These are phyloP conservation scores for Penaeus vannamei DNA, from an alignment of 1,140 invertebrate genomes.

Conservation along the genomic window DNA sequence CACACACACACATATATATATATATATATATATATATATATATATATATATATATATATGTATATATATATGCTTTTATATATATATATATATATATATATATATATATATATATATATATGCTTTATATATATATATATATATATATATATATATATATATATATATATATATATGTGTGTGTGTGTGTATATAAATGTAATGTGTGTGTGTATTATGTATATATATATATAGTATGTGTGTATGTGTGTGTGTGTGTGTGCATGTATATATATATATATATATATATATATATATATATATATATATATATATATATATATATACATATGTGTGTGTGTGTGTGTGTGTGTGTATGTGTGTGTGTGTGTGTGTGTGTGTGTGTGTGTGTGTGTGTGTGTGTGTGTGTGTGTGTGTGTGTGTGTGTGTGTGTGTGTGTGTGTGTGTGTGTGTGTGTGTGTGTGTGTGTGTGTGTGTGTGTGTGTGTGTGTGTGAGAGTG, in stretches of 20 bases:
- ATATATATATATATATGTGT: not conserved
- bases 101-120: not conserved
- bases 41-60: not conserved
- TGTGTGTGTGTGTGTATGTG: not conserved
- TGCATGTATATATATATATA: not conserved
- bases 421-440: not conserved
- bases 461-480: not conserved
- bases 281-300: not conserved
- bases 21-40: not conserved
- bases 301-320: not conserved
- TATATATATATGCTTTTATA: not conserved
- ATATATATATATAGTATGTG: too few species aligned
- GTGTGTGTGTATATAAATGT: not conserved
- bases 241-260: not conserved
- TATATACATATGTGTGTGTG: not conserved
- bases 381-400: not conserved
- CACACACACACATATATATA: not conserved
- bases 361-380: not conserved
- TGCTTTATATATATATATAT: not conserved
- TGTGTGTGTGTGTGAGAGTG: not conserved
- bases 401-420: slow-evolving; percentile 22
- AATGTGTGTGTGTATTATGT: not conserved
- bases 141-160: not conserved
- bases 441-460: not conserved
- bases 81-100: not conserved